Evolutionary conservation across 2,888 invertebrate genomes (phyloP).

Genomic region (Nephrocerus scutellatus): DNA sequence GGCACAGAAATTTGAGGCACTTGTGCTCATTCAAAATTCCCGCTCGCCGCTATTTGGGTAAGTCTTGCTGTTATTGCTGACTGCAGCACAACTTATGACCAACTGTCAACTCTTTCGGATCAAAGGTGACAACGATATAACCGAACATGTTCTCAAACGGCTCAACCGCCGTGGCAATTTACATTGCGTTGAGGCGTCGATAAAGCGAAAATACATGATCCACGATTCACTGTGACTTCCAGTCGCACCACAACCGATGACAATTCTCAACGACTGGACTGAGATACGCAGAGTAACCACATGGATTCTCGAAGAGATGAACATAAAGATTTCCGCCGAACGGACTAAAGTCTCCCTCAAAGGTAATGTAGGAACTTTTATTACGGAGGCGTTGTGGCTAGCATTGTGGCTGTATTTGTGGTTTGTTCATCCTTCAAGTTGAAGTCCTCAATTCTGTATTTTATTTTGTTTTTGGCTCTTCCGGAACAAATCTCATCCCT

Average conservation of each 20-base stretch:
- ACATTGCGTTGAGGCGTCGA: conserved; percentile 90
- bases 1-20: conserved; percentile 83
- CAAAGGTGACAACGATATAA: conserved; percentile 75
- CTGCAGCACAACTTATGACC: too few relatives aligned
- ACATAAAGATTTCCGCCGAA: conserved; percentile 50
- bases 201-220: conserved; percentile 85
- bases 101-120: conserved; percentile 86
- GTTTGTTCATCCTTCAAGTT: too few relatives aligned
- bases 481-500: conserved; percentile 21
- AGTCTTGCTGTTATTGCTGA: background rate
- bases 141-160: conserved; percentile 79
- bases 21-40: conserved; percentile 86
- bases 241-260: conserved; percentile 73
- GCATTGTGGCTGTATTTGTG: too few relatives aligned
- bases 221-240: conserved; percentile 87
- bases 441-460: too few relatives aligned
- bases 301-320: conserved; percentile 60
- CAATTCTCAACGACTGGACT: conserved; percentile 76
- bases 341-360: conserved; percentile 65
- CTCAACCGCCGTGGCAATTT: conserved; percentile 81
- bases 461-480: background rate
- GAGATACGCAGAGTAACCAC: conserved; percentile 70
- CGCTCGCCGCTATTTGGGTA: conserved; percentile 67
- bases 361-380: conserved; percentile 55
- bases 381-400: too few relatives aligned